phyloP scores from a whole-genome alignment of 2,888 invertebrate species.

The Platynereis dumerilii region DNA sequence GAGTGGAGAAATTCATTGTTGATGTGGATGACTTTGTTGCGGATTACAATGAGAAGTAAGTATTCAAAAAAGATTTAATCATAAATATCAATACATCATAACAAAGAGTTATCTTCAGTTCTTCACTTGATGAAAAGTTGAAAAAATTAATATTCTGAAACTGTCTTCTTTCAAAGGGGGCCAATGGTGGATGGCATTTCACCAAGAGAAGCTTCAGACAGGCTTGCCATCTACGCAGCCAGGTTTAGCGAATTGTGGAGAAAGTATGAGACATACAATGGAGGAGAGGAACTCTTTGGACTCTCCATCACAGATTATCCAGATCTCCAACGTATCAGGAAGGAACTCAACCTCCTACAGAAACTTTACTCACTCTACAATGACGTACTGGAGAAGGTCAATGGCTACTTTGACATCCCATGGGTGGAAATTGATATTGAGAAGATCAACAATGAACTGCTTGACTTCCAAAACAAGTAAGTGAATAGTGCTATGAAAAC shows the following conservation, averaged over 20 bases:
- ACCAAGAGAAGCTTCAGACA: constrained; percentile 92
- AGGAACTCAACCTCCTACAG: constrained; percentile 93
- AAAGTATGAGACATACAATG: constrained; percentile 89
- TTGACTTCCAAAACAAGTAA: constrained; percentile 94
- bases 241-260: constrained; percentile 97
- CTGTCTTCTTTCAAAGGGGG: constrained; percentile 68
- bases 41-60: constrained; percentile 63
- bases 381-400: constrained; percentile 93
- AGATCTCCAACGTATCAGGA: constrained; percentile 87
- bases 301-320: constrained; percentile 91
- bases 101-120: too few species aligned
- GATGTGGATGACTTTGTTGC: constrained; percentile 67
- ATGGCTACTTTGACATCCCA: constrained; percentile 94
- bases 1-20: constrained; percentile 80
- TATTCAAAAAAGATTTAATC: neutral
- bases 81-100: neutral
- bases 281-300: constrained; percentile 94
- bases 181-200: constrained; percentile 92
- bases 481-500: neutral
- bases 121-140: neutral
- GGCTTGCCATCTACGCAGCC: constrained; percentile 77
- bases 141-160: neutral
- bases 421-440: constrained; percentile 97
- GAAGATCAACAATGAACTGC: constrained; percentile 93
- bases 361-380: constrained; percentile 95